These are phyloP conservation scores for Drosophila rufa DNA, from an alignment of 1,140 invertebrate genomes.

Conservation along the genomic window DNA sequence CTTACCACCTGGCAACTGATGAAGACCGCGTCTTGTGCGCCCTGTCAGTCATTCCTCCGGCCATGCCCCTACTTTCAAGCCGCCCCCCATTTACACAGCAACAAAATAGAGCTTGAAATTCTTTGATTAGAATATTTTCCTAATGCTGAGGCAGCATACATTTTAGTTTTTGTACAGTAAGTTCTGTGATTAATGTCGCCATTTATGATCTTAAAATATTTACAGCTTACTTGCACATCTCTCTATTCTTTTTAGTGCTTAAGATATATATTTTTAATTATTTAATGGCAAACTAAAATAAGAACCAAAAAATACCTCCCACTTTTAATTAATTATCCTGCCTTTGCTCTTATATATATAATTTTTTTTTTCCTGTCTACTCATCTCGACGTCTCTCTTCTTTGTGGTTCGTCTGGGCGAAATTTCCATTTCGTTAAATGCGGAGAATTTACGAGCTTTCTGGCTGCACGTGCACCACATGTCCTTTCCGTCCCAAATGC, in stretches of 20 bases:
- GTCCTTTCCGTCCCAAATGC: constrained; percentile 62
- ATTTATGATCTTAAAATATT: too few relatives aligned
- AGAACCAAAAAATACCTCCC: too few relatives aligned
- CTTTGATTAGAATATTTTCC: too few relatives aligned
- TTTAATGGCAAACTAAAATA: not conserved
- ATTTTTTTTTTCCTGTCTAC: constrained; percentile 1
- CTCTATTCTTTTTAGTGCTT: too few relatives aligned
- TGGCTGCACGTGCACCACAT: constrained; percentile 69
- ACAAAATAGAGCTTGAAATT: too few relatives aligned
- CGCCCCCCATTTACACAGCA: not conserved
- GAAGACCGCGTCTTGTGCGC: constrained; percentile 26
- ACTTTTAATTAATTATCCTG: not conserved
- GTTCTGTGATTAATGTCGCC: too few relatives aligned
- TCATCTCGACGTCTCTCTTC: constrained; percentile 15
- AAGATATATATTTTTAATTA: not conserved
- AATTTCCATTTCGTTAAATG: constrained; percentile 78
- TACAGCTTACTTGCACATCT: too few relatives aligned
- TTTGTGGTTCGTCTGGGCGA: constrained; percentile 47
- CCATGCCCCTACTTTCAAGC: not conserved
- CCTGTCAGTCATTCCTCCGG: constrained; percentile 37
- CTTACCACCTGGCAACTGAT: constrained; percentile 37
- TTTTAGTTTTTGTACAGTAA: too few relatives aligned
- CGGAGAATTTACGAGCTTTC: constrained; percentile 66
- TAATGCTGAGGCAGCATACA: too few relatives aligned
- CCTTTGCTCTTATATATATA: too few relatives aligned